Conservation (phyloP, 2,888 invertebrate genomes). For the Chromoteleia sp. region DNA sequence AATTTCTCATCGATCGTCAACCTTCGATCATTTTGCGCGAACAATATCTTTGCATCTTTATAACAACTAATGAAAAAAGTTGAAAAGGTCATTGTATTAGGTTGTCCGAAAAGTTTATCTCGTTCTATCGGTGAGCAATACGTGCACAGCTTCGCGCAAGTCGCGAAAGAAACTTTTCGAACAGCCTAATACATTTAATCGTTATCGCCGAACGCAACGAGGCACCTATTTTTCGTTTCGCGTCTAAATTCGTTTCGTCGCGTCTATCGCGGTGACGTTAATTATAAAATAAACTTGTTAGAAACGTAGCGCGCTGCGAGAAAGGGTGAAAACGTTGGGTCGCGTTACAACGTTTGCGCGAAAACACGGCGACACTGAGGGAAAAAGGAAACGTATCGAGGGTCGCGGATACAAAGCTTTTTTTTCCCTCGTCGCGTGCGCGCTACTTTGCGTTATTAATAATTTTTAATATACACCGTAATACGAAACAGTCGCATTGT, state of each 20-base stretch:
- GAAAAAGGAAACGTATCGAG: slow-evolving; percentile 54
- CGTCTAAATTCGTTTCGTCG: slow-evolving; percentile 22
- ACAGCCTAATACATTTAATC: no score
- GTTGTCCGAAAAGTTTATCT: no score
- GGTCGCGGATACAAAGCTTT: slow-evolving; percentile 60
- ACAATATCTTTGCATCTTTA: no score
- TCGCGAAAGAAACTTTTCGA: no score
- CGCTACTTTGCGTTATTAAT: slow-evolving; percentile 66
- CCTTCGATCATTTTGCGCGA: no score
- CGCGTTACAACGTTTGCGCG: slow-evolving; percentile 59
- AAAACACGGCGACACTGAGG: slow-evolving; percentile 57
- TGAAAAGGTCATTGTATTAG: no score
- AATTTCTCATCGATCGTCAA: no score
- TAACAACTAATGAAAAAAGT: no score
- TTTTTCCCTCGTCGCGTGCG: slow-evolving; percentile 56
- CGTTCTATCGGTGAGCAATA: no score
- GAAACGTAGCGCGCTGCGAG: slow-evolving; percentile 19
- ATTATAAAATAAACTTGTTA: slow-evolving; percentile 65
- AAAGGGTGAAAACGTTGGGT: slow-evolving; percentile 45
- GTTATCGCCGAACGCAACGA: no score
- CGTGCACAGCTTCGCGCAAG: no score
- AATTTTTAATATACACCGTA: slow-evolving; percentile 55
- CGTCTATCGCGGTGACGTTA: slow-evolving; percentile 45
- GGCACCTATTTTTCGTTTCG: not conserved
- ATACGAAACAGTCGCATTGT: slow-evolving; percentile 46